phyloP scores from a whole-genome alignment of 2,888 invertebrate species.

The Rambutsinella grinnellia region DNA sequence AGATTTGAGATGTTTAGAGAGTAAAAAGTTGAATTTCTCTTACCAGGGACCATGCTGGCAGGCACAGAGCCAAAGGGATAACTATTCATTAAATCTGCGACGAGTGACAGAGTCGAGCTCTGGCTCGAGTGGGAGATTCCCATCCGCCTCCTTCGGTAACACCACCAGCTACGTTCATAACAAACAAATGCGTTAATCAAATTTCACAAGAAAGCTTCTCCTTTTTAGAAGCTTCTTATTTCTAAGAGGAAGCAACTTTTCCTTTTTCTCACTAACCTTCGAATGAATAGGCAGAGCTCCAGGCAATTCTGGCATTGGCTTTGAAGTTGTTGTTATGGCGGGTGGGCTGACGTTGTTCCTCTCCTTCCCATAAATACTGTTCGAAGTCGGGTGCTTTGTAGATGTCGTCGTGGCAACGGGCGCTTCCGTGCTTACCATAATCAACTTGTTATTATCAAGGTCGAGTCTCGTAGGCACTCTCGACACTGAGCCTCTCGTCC shows the following conservation, averaged over 20 bases:
- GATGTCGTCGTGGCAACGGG: slow-evolving; percentile 38
- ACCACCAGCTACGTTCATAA: slow-evolving; percentile 61
- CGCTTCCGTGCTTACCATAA: slow-evolving; percentile 45
- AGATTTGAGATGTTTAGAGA: not conserved
- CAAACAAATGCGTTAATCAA: too few species aligned
- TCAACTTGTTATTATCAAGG: slow-evolving; percentile 31
- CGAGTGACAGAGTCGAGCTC: slow-evolving; percentile 59
- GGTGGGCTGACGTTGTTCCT: slow-evolving; percentile 35
- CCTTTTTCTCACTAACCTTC: too few species aligned
- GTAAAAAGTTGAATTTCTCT: slow-evolving; percentile 5
- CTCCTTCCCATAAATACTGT: slow-evolving; percentile 32
- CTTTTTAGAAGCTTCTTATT: too few species aligned
- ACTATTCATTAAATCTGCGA: slow-evolving; percentile 63
- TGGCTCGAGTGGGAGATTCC: slow-evolving; percentile 61
- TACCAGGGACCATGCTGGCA: slow-evolving; percentile 61
- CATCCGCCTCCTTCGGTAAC: slow-evolving; percentile 62
- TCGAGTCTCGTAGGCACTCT: slow-evolving; percentile 43
- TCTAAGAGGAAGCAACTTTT: too few species aligned
- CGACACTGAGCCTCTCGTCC: slow-evolving; percentile 42
- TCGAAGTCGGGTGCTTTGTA: slow-evolving; percentile 44
- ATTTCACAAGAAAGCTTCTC: too few species aligned
- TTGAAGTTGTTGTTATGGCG: slow-evolving; percentile 59
- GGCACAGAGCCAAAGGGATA: slow-evolving; percentile 62
- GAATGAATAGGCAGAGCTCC: slow-evolving; percentile 66
- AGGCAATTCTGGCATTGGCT: slow-evolving; percentile 65